These are phyloP conservation scores for Planiliza haematocheilus DNA, from an alignment of 2,113 vertebrate species.

Conservation along the genomic window DNA sequence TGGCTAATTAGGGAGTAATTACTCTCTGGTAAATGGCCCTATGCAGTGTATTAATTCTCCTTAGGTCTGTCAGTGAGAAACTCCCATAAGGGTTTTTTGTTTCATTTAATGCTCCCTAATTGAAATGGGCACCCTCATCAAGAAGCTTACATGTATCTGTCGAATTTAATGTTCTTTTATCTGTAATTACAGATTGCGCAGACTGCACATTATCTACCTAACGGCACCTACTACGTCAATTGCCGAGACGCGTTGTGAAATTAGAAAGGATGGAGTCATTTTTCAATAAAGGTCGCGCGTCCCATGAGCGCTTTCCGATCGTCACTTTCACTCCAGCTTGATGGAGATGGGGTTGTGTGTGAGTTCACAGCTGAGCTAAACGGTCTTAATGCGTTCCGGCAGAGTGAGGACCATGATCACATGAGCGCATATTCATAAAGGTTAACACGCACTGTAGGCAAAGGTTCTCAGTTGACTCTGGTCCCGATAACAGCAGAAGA, in stretches of 20 bases:
- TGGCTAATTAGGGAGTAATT: constrained; percentile 86
- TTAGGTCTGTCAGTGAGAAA: constrained; percentile 74
- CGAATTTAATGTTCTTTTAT: constrained; percentile 77
- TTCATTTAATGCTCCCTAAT: constrained; percentile 82
- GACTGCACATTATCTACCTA: constrained; percentile 64
- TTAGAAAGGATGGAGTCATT: constrained; percentile 61
- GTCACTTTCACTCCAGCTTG: constrained; percentile 31
- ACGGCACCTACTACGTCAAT: constrained; percentile 48
- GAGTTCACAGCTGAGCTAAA: constrained; percentile 62
- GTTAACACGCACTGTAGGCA: constrained; percentile 18
- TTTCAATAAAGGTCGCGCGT: constrained; percentile 68
- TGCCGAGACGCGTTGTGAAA: constrained; percentile 59
- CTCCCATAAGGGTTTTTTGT: constrained; percentile 78
- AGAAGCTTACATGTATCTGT: constrained; percentile 79
- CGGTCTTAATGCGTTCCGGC: constrained; percentile 50
- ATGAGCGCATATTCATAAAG: constrained; percentile 8
- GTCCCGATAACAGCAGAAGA: no score
- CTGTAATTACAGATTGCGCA: constrained; percentile 79
- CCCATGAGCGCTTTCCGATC: constrained; percentile 30
- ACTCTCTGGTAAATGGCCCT: constrained; percentile 79
- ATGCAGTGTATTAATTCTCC: constrained; percentile 81
- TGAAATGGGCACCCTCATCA: constrained; percentile 84
- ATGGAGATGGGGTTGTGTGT: constrained; percentile 47
- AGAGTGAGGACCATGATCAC: neutral
- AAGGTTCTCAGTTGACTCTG: no score